Evolutionary conservation across 2,888 invertebrate species (phyloP).

Genomic region (Doris montereyensis): DNA sequence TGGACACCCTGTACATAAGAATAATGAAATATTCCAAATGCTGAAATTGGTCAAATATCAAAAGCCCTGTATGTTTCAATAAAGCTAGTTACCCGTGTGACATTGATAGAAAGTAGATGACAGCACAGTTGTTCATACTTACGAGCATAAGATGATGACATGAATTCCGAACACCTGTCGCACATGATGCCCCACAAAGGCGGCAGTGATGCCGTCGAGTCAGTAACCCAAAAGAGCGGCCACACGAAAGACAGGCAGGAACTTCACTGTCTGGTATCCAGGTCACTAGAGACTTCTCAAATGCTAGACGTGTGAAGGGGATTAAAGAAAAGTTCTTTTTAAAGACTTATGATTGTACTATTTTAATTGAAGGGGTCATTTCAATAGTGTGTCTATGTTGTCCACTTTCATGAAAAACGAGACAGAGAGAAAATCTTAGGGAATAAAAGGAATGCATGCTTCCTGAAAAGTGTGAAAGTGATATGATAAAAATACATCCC

Average conservation of each 20-base stretch:
- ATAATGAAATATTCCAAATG: neutral
- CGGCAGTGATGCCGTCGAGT: slow-evolving; percentile 96
- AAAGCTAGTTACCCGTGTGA: neutral
- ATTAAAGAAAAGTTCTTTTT: too few relatives aligned
- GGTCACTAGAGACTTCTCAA: slow-evolving; percentile 82
- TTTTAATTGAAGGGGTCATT: too few relatives aligned
- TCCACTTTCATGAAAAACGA: too few relatives aligned
- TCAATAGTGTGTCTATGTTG: too few relatives aligned
- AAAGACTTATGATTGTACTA: too few relatives aligned
- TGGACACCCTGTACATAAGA: too few relatives aligned
- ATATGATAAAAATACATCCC: too few relatives aligned
- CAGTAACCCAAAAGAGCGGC: slow-evolving; percentile 86
- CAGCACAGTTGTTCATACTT: slow-evolving; percentile 48
- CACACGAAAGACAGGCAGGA: slow-evolving; percentile 91
- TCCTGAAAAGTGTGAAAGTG: too few relatives aligned
- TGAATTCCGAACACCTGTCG: slow-evolving; percentile 89
- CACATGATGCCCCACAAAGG: slow-evolving; percentile 93
- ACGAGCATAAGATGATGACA: slow-evolving; percentile 83
- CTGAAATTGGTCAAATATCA: neutral
- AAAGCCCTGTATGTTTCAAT: neutral
- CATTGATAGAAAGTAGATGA: neutral
- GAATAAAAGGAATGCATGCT: too few relatives aligned
- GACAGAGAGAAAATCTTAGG: too few relatives aligned
- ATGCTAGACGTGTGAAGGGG: slow-evolving; percentile 74
- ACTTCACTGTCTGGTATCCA: slow-evolving; percentile 96